Evolutionary conservation across 2,113 vertebrate genomes (phyloP), one percentile per base, ranked within the genome.

Genomic region (Todiramphus chloris): DNA sequence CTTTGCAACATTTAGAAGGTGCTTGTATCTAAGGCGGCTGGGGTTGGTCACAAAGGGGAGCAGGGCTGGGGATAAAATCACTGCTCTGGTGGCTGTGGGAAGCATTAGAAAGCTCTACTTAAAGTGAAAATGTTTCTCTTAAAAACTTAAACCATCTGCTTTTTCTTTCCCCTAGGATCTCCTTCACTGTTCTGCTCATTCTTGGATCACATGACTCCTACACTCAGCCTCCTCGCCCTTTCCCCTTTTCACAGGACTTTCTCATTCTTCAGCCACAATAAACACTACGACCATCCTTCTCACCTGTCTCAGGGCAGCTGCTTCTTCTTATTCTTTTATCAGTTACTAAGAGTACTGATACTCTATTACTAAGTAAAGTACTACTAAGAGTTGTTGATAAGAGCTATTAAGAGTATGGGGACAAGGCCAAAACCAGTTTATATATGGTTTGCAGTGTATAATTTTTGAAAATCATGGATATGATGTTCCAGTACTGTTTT

Each of bases 191-290:
- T 31, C 43, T 64, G 33, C 24, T 64, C 16, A 6, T 69, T 76
- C 37, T 51, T 51, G 27, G 23, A n/a, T 43, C 27, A 35, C 13
- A 27, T 27, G 23, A 39, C 33, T 56, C 56, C 23, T 64, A 39
- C 2, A 4, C 2, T 33, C 4, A 2, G 15, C 2, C 9, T 15
- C 4, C 10, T 43, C 31, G 7, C 9, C 13, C 44, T 73, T 27
- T 10, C 6, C 6, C 4, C 43, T 6, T 43, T 43, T 16, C 2
- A 2, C 27, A 55, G 41, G 39, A n/a, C 23, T 64, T 76, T 58
- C 56, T n/a, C 18, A 39, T 30, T 13, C 31, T 16, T 70, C 35
- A 64, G 9, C 37, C 28, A 39, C 37, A 39, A 17, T 8, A 56
- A 82, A 35, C 41, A 16, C 35, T 50, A 37, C 16, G 75, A 56